phyloP scores from a whole-genome alignment of 2,888 invertebrate species.

The Siphlonurus alternatus region DNA sequence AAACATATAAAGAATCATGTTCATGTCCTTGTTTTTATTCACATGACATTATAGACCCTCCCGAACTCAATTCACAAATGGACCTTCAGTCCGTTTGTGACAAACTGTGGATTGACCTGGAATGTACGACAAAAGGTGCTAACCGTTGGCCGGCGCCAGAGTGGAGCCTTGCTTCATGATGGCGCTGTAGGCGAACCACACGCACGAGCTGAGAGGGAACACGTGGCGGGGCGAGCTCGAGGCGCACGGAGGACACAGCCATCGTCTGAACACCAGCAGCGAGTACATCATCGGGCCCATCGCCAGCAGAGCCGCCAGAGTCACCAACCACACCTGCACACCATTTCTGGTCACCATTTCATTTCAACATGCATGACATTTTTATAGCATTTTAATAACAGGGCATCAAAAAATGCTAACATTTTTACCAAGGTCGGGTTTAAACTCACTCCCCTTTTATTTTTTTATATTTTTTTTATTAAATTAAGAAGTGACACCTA shows the following conservation, averaged over 20 bases:
- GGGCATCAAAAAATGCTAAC: background rate
- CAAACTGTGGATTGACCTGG: no score
- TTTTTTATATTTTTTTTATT: no score
- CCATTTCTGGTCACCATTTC: background rate
- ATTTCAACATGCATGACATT: background rate
- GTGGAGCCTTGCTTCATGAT: slow-evolving; percentile 75
- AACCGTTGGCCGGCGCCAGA: slow-evolving; percentile 66
- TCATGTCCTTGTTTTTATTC: no score
- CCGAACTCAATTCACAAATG: no score
- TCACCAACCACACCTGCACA: slow-evolving; percentile 44
- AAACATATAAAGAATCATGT: no score
- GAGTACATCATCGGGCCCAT: slow-evolving; percentile 65
- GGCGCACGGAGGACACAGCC: slow-evolving; percentile 38
- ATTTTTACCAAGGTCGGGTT: no score
- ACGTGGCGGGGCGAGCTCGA: slow-evolving; percentile 28
- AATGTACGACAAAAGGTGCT: no score
- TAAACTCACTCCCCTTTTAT: no score
- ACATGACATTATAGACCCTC: no score
- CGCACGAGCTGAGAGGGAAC: slow-evolving; percentile 49
- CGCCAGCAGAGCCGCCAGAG: slow-evolving; percentile 48
- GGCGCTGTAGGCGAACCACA: slow-evolving; percentile 80
- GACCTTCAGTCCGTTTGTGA: no score
- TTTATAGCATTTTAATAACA: no score
- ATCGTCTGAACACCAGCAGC: slow-evolving; percentile 34
- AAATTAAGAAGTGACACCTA: no score